Percentiles rank a stretch among this genome's conserved stretches.
Conservation (phyloP, 2,113 vertebrate species). For the Cynocephalus volans region DNA sequence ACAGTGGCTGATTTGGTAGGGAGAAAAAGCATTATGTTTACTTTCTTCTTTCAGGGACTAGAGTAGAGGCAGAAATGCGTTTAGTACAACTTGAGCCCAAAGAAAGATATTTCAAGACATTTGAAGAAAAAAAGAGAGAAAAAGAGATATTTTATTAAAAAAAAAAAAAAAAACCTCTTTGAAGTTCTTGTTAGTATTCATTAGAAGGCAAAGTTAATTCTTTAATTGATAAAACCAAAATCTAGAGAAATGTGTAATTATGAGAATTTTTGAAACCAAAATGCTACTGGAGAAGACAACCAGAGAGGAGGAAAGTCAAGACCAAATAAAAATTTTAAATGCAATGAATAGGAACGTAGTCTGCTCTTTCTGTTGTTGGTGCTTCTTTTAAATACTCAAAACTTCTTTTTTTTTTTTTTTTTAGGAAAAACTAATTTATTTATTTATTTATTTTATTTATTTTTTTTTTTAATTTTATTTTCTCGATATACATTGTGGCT, state of each 20-base stretch:
- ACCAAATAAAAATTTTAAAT: background rate
- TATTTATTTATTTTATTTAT: no score
- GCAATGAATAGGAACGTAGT: background rate
- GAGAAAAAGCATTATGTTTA: background rate
- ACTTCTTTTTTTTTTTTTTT: no score
- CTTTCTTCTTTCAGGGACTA: background rate
- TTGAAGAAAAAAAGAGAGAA: constrained; percentile 6
- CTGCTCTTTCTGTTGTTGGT: background rate
- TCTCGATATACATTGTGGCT: no score
- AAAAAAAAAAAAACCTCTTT: background rate
- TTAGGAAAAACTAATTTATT: no score
- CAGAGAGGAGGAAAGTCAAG: background rate
- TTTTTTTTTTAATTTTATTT: no score
- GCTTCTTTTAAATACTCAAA: background rate
- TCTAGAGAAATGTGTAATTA: background rate
- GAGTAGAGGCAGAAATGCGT: background rate
- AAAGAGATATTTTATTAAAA: background rate
- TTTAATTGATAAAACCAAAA: background rate
- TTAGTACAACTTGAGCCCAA: background rate
- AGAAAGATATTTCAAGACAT: background rate
- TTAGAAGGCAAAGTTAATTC: background rate
- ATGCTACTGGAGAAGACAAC: background rate
- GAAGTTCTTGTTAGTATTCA: background rate
- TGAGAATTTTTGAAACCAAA: background rate
- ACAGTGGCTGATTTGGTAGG: background rate